These are phyloP conservation scores for Rhopilema esculentum DNA, from an alignment of 30 jellyfish, hydroid and myxozoan species.

Conservation along the genomic window DNA sequence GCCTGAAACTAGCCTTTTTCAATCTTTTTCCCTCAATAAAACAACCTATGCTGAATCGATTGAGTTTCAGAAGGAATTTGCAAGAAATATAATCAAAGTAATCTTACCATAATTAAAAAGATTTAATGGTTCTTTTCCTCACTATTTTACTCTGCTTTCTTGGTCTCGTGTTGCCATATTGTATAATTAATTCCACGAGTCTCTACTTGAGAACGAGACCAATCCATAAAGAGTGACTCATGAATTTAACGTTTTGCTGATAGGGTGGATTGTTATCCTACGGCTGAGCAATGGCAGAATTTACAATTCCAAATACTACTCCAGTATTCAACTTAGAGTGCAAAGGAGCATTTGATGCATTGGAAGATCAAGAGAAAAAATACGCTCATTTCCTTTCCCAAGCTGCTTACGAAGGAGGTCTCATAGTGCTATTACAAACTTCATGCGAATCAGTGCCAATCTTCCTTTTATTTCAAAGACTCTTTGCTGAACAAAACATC, in stretches of 20 bases:
- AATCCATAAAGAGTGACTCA: not conserved
- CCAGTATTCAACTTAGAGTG: conserved; percentile 77
- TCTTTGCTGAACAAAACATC: conserved; percentile 65
- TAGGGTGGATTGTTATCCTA: too few relatives aligned
- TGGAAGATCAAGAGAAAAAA: conserved; percentile 69
- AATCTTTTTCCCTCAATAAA: too few relatives aligned
- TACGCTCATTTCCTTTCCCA: conserved; percentile 80
- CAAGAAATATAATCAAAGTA: too few relatives aligned
- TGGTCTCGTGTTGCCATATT: too few relatives aligned
- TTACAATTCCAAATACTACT: conserved; percentile 62
- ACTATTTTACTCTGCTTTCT: not conserved
- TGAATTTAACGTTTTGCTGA: too few relatives aligned
- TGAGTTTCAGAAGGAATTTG: too few relatives aligned
- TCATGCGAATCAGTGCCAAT: conserved; percentile 86
- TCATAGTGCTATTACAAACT: conserved; percentile 85
- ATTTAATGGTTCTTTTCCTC: not conserved
- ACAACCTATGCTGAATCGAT: too few relatives aligned
- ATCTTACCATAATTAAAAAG: not conserved
- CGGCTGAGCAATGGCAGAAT: conserved; percentile 56
- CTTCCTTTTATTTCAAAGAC: conserved; percentile 77
- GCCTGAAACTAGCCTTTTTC: too few relatives aligned
- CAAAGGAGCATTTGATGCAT: conserved; percentile 70
- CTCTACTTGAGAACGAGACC: not conserved
- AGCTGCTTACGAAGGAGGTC: conserved; percentile 85
- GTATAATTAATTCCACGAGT: not conserved